Base-by-base conservation (phyloP, 2,113 vertebrate species). In the Eidolon helvum region DNA sequence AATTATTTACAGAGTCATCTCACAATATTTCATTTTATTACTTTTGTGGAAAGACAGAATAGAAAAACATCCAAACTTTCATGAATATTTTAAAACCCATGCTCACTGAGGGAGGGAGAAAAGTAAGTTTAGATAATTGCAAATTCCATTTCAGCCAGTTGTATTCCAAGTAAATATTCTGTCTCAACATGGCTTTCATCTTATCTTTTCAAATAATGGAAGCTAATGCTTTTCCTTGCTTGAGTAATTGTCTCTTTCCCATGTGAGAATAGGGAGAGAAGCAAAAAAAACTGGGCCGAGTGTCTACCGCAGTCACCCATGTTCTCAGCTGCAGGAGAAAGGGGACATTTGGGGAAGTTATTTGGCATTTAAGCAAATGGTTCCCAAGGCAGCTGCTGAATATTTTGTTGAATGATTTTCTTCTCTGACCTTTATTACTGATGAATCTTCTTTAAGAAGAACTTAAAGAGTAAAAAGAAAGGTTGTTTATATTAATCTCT, bases 371-470 rank as follows among this genome's bases (percentile, higher is more conserved):
- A 98, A 92, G 97, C 95, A 96, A 95, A 96, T 97, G 95, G 91
- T 66, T 96, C 97, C 86, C 38, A 93, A 80, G 93, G 79, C 90
- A 97, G 87, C 95, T 97, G 83, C 97, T 96, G 88, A 95, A 79
- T 96, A 97, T 95, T 93, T 86, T 97, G 93, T 86, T 98, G 98
- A 98, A 97, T 97, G 96, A 91, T 97, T 98, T 98, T 96, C 59
- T 96, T 98, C 97, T 92, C 86, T 98, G 97, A 98, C 98, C 97
- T 98, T 98, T 98, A 83, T 97, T 98, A 97, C 82, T 98, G 98
- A 98, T 98, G 97, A 95, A 97, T 98, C 97, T 98, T 97, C 90
- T 97, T 97, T 91, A 96, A 98, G 92, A 98, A 98, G 77, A 90
- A 90, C 97, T 98, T 98, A 98, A 95, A 94, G 79, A 95, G 66